phyloP scores from a whole-genome alignment of 2,113 vertebrate species.

The Ifrita kowaldi region DNA sequence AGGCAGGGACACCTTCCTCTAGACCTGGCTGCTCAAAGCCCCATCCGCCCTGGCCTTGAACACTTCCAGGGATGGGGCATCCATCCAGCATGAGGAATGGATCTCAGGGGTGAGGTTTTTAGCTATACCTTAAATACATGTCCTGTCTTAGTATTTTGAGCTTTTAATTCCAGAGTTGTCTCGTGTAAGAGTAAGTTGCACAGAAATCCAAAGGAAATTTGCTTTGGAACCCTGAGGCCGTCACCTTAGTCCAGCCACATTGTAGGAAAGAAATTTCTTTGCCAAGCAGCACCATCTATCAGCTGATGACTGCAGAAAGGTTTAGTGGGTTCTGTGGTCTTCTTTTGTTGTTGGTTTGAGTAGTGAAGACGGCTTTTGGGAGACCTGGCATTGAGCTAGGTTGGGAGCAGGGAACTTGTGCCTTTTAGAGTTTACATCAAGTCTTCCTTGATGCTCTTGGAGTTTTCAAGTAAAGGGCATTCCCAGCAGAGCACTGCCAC shows the following conservation, averaged over 20 bases:
- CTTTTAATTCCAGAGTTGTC: neutral
- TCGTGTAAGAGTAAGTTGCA: neutral
- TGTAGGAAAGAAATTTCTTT: neutral
- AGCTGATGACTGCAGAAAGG: neutral
- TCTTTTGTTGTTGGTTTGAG: neutral
- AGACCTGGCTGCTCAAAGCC: neutral
- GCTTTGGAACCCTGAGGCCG: neutral
- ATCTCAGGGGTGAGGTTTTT: neutral
- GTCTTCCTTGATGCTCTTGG: neutral
- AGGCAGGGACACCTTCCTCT: neutral
- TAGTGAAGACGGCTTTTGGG: neutral
- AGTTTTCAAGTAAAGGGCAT: neutral
- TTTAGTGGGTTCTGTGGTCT: neutral
- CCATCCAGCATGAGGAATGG: neutral
- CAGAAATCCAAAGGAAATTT: neutral
- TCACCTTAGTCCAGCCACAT: neutral
- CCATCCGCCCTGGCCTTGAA: neutral
- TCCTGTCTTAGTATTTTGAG: neutral
- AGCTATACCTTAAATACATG: neutral
- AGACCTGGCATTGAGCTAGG: neutral
- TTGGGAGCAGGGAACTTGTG: accelerated
- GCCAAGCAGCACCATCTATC: neutral
- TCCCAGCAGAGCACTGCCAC: neutral
- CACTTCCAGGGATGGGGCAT: neutral
- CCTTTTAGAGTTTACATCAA: neutral